A percentile compares a stretch with the other conserved stretches of the same genome.
These are phyloP conservation scores for Pseudomugil tenellus DNA, from an alignment of 2,797 vertebrate species.

Conservation along the genomic window DNA sequence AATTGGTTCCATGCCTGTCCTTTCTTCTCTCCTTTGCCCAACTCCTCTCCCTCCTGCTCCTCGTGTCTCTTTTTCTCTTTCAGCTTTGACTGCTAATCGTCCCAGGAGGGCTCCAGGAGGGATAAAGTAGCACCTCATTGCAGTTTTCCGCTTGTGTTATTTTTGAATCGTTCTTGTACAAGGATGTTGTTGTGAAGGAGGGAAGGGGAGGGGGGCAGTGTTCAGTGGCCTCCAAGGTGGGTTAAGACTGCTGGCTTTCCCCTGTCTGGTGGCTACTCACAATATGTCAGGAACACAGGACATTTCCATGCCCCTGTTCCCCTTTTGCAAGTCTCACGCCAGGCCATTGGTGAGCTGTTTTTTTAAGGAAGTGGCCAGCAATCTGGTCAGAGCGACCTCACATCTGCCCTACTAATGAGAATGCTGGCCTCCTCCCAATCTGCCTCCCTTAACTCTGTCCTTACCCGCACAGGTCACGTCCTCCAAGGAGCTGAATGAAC, in stretches of 20 bases:
- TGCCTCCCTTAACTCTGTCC: constrained; percentile 84
- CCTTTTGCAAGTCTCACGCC: constrained; percentile 80
- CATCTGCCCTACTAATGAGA: constrained; percentile 90
- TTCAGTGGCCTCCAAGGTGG: constrained; percentile 81
- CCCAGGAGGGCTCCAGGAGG: constrained; percentile 72
- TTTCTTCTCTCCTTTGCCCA: constrained; percentile 61
- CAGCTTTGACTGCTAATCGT: constrained; percentile 80
- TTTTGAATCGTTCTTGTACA: constrained; percentile 84
- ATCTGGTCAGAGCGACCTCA: constrained; percentile 87
- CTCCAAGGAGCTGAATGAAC: constrained; percentile 72
- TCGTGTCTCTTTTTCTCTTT: constrained; percentile 65
- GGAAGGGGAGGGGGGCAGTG: constrained; percentile 33
- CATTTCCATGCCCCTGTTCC: constrained; percentile 77
- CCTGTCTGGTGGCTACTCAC: constrained; percentile 84
- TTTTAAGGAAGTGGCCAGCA: constrained; percentile 93
- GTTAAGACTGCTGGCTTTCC: constrained; percentile 80
- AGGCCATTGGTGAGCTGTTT: constrained; percentile 85
- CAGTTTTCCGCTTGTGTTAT: constrained; percentile 82
- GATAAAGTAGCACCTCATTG: constrained; percentile 77
- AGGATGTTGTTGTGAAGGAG: constrained; percentile 86
- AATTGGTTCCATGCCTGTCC: constrained; percentile 87
- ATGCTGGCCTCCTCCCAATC: constrained; percentile 81
- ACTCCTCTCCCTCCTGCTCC: constrained; percentile 46
- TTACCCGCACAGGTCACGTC: constrained; percentile 88
- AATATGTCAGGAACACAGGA: constrained; percentile 88